phyloP scores from a whole-genome alignment of 2,797 vertebrate genomes.

The Schizopygopsis malacanthus region DNA sequence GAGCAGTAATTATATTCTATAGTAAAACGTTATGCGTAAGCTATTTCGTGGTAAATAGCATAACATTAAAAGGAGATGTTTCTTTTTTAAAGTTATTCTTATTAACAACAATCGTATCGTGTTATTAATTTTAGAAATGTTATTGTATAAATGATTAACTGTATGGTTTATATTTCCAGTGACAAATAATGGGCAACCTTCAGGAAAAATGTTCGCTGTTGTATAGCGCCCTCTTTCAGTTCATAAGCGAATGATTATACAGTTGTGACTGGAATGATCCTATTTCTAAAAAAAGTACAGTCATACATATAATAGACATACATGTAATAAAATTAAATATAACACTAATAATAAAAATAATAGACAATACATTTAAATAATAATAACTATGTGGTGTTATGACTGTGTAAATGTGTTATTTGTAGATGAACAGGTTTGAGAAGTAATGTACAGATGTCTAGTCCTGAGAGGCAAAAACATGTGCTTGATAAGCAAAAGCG shows the following conservation, averaged over 20 bases:
- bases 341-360: no score
- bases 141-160: neutral
- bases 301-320: no score
- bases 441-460: no score
- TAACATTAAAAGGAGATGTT: neutral
- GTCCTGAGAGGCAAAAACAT: no score
- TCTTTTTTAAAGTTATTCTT: neutral
- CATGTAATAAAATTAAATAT: no score
- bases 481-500: no score
- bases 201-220: neutral
- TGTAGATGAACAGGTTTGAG: no score
- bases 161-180: neutral
- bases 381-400: no score
- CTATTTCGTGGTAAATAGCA: neutral
- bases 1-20: neutral
- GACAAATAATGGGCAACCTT: neutral
- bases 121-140: neutral
- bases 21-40: neutral
- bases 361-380: no score
- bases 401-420: no score
- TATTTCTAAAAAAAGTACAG: neutral
- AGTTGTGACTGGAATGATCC: neutral
- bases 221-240: slow-evolving; percentile 49
- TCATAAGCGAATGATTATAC: neutral
- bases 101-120: neutral